Conservation (phyloP, 30 jellyfish, hydroid and myxozoan genomes). For the Nemopilema nomurai region DNA sequence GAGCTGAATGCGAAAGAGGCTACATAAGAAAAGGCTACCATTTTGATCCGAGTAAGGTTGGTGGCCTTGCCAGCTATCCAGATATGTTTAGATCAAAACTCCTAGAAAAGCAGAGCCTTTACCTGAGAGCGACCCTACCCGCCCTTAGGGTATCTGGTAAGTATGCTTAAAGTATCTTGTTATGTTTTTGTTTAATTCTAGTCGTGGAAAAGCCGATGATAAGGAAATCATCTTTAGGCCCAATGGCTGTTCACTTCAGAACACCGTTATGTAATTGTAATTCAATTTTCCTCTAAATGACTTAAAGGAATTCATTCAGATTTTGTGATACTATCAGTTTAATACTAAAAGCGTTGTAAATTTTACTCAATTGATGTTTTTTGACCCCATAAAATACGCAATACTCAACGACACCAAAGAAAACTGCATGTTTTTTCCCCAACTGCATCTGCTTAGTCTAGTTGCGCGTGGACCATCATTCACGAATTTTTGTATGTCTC, state of each 20-base stretch:
- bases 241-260: not conserved
- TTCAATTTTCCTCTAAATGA: too few species aligned
- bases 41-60: not conserved
- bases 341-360: not conserved
- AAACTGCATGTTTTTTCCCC: too few species aligned
- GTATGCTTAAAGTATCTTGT: not conserved
- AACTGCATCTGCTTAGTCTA: too few species aligned
- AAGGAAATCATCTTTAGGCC: not conserved
- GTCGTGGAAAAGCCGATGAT: not conserved
- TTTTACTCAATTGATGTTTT: not conserved
- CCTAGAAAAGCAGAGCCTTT: conserved; percentile 37
- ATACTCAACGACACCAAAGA: too few species aligned
- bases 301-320: too few species aligned
- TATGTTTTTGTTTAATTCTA: not conserved
- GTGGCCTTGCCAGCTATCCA: not conserved
- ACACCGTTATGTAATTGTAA: not conserved
- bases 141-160: conserved; percentile 53
- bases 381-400: not conserved
- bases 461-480: too few species aligned
- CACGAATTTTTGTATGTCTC: too few species aligned
- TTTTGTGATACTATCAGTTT: too few species aligned
- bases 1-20: not conserved
- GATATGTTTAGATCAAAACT: conserved; percentile 60
- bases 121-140: conserved; percentile 54
- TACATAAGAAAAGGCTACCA: conserved; percentile 8